Conservation (phyloP, 1,140 invertebrate species). For the Cyrtorhinus lividipennis region DNA sequence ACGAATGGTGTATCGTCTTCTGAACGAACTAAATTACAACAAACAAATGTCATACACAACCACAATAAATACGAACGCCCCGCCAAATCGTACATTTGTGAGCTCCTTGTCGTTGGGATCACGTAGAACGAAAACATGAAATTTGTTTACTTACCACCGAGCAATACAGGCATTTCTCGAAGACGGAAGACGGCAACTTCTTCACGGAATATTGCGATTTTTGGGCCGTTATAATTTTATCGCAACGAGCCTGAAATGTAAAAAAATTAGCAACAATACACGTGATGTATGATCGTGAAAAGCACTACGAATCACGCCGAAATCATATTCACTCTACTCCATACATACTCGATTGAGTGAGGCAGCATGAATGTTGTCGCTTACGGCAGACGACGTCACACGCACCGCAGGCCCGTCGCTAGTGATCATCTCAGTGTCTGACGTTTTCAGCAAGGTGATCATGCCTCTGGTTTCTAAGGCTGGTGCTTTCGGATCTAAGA, state of each 20-base stretch:
- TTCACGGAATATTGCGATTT: conserved; percentile 8
- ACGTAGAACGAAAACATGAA: background rate
- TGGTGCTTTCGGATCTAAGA: background rate
- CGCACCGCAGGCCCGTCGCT: background rate
- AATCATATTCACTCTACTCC: background rate
- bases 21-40: too few species aligned
- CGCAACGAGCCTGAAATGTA: background rate
- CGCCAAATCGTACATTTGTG: background rate
- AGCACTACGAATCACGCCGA: background rate
- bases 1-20: too few species aligned
- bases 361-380: background rate
- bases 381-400: background rate
- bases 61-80: background rate
- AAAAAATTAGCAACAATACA: background rate
- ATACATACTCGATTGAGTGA: background rate
- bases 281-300: background rate
- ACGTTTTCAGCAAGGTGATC: background rate
- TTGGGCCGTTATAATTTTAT: background rate
- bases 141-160: background rate
- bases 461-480: background rate
- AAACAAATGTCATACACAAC: background rate
- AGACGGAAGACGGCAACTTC: conserved; percentile 15
- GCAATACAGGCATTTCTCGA: conserved; percentile 14
- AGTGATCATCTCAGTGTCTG: background rate
- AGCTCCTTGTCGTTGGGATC: background rate